Evolutionary conservation across 1,140 invertebrate genomes (phyloP).

Genomic region (Papilio xuthus): DNA sequence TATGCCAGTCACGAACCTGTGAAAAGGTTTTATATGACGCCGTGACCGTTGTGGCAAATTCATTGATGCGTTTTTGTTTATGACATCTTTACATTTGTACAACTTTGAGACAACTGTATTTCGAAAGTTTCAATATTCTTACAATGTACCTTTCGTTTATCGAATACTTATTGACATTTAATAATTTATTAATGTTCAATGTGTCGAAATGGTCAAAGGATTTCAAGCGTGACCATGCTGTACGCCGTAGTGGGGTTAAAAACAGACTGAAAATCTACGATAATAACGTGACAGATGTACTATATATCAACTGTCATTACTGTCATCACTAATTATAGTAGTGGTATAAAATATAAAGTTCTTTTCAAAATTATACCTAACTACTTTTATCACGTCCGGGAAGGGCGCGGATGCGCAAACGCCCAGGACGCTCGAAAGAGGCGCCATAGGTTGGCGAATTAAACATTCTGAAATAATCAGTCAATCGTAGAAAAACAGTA

Average conservation of each 20-base stretch:
- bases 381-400: too few species aligned
- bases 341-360: too few species aligned
- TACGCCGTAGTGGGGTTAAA: neutral
- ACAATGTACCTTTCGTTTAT: neutral
- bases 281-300: too few species aligned
- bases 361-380: too few species aligned
- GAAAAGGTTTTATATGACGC: neutral
- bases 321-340: too few species aligned
- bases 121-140: neutral
- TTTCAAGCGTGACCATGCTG: neutral
- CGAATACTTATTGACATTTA: neutral
- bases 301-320: too few species aligned
- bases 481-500: too few species aligned
- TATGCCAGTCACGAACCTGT: neutral
- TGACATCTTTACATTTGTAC: constrained; percentile 14
- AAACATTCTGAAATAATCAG: too few species aligned
- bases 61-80: constrained; percentile 11
- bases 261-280: neutral
- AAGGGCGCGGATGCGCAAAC: too few species aligned
- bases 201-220: neutral
- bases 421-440: too few species aligned
- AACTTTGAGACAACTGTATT: constrained; percentile 2
- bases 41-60: constrained; percentile 13
- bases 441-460: too few species aligned
- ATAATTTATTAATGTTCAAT: neutral